Evolutionary conservation across 2,113 vertebrate genomes (phyloP).

Genomic region (Seriola quinqueradiata): DNA sequence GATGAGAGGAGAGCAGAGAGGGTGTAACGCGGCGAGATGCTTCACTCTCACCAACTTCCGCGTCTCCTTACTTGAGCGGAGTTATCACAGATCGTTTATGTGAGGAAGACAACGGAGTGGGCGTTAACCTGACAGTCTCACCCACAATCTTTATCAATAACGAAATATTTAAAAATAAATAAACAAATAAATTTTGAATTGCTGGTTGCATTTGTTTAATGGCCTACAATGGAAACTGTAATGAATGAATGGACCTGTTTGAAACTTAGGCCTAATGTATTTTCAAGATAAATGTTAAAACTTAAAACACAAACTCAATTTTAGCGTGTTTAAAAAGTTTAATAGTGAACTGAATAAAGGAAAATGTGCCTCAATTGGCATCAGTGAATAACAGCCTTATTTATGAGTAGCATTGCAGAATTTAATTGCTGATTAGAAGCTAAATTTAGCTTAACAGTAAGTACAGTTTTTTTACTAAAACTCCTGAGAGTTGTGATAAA

Average conservation of each 20-base stretch:
- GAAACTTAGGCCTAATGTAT: neutral
- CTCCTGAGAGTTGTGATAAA: neutral
- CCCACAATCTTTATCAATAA: neutral
- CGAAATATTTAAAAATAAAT: neutral
- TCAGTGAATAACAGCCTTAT: neutral
- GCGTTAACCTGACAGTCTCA: neutral
- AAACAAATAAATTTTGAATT: no score
- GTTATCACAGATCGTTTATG: conserved; percentile 49
- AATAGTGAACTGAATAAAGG: neutral
- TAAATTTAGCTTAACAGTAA: neutral
- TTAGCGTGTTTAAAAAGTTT: neutral
- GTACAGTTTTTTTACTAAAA: no score
- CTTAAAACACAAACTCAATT: neutral
- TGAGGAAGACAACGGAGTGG: rapidly evolving
- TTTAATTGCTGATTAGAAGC: neutral
- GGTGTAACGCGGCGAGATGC: neutral
- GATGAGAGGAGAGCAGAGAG: conserved; percentile 55
- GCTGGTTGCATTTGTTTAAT: neutral
- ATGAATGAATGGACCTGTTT: neutral
- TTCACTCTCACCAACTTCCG: conserved; percentile 51
- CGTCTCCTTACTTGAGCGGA: neutral
- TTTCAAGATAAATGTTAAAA: neutral
- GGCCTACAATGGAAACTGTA: neutral
- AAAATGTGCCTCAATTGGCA: neutral
- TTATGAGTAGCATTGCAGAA: neutral